Base-by-base conservation (phyloP, 1,140 invertebrate genomes). In the Meloidogyne hapla region DNA sequence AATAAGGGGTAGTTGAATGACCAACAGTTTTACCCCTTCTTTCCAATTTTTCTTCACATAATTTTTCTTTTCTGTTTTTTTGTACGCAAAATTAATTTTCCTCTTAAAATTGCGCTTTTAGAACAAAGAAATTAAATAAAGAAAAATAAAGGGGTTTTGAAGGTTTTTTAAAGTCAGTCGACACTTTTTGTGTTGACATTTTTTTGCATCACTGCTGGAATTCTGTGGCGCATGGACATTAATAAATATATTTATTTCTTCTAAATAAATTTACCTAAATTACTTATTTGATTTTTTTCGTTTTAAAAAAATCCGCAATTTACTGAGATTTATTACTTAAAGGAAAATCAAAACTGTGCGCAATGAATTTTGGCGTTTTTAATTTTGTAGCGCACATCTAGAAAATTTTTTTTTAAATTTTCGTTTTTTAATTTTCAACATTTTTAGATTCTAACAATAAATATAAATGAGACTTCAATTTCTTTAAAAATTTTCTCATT, bases 11-110 rank as follows among this genome's bases (percentile, higher is more conserved):
- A n/a, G n/a, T n/a, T n/a, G n/a, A n/a, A 6, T 56, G 48, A 56
- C 48, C 48, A 56, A 6, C 48, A n/a, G 1, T n/a, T 48, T 33
- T 33, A 33, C 33, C 15, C 9, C 1, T 48, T 48, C 5, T 56
- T 13, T 13, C 5, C 6, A 56, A 48, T 48, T 48, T n/a, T 48
- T 48, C 45, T 48, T 48, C 15, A 48, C 12, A 18, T 48, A 48
- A 48, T 48, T 48, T 48, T 48, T 15, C 45, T 42, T n/a, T 56
- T 6, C 13, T 8, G 1, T 15, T n/a, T 21, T n/a, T 56, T 56
- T 56, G 48, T 56, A 56, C n/a, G 48, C 48, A 56, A 56, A 56
- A 56, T 56, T 56, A 56, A 56, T 56, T 56, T 56, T 56, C 48
- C 40, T 42, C 40, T 42, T 10, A 56, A 56, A 56, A 56, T 6